Evolutionary conservation across 2,888 invertebrate genomes (phyloP).

Genomic region (Arge pagana): DNA sequence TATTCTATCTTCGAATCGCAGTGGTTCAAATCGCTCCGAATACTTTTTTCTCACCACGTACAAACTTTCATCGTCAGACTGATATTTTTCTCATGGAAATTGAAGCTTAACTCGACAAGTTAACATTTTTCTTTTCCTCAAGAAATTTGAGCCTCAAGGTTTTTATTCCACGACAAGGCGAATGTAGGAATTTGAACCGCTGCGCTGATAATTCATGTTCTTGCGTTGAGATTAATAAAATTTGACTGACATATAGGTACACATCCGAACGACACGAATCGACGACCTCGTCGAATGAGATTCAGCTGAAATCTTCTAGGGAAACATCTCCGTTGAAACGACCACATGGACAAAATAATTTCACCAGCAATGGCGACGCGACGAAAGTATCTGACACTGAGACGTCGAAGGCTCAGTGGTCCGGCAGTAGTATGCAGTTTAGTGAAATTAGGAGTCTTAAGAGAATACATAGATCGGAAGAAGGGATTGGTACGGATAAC

Average conservation of each 20-base stretch:
- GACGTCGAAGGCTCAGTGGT: constrained; percentile 23
- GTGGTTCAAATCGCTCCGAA: not conserved
- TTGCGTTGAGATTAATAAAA: too few species aligned
- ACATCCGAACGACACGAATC: constrained; percentile 47
- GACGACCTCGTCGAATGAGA: constrained; percentile 38
- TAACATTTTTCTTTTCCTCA: too few species aligned
- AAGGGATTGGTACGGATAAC: constrained; percentile 69
- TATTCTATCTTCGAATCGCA: too few species aligned
- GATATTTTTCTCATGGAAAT: not conserved
- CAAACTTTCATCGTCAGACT: not conserved
- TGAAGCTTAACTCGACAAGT: too few species aligned
- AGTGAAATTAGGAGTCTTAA: constrained; percentile 76
- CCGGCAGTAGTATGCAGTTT: constrained; percentile 67
- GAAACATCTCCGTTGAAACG: constrained; percentile 42
- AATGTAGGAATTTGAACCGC: too few species aligned
- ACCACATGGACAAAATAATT: constrained; percentile 23
- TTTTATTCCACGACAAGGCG: too few species aligned
- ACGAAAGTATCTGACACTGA: constrained; percentile 14
- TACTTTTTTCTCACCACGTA: too few species aligned
- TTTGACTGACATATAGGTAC: too few species aligned
- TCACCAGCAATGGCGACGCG: constrained; percentile 35
- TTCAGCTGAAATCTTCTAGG: constrained; percentile 39
- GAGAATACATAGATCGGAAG: constrained; percentile 73
- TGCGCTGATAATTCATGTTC: too few species aligned
- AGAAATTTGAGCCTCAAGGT: too few species aligned